Base-by-base conservation (phyloP, 2,113 vertebrate genomes). In the Nannospalax galili region DNA sequence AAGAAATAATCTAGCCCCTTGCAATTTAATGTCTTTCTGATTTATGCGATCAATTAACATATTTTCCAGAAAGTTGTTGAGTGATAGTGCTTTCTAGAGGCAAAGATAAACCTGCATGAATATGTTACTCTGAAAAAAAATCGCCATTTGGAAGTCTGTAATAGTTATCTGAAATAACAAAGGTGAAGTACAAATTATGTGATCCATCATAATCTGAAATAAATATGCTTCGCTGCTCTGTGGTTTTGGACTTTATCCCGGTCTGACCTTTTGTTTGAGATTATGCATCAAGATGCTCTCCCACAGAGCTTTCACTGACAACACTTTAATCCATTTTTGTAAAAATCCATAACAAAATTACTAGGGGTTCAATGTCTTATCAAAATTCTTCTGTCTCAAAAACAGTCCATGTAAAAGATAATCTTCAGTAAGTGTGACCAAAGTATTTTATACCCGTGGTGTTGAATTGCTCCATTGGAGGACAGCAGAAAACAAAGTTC, bases 171-270 rank as follows among this genome's bases (percentile, higher is more conserved):
- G 97, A 98, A 98, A 94, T 97, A 96, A 96, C 88, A 92, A 97
- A 97, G 95, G 96, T 90, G 97, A 97, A 97, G 58, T 94, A 96
- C 72, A 96, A 92, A 97, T 96, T 96, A 78, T 12, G 94, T 96
- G 92, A 97, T 97, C 90, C 90, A 84, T 86, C 88, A 94, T 97
- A 97, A 95, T 93, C 67, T 97, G 97, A 96, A 97, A 98, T 93
- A 95, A 98, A 95, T 40, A 91, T 64, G 72, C 90, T 95, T 92
- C 95, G 90, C 96, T 9, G 0, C 93, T 96, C 91, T 96, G 77
- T 69, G 69, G 96, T 97, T 98, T 97, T 97, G 96, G 96, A 98
- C 97, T 98, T 97, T 95, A 97, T 97, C 97, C 94, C 95, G 77
- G 94, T 96, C 90, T 93, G 98, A 97, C 97, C 95, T 62, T 96